Conservation (phyloP, 2,888 invertebrate genomes). For the Rhodophaea formosa region DNA sequence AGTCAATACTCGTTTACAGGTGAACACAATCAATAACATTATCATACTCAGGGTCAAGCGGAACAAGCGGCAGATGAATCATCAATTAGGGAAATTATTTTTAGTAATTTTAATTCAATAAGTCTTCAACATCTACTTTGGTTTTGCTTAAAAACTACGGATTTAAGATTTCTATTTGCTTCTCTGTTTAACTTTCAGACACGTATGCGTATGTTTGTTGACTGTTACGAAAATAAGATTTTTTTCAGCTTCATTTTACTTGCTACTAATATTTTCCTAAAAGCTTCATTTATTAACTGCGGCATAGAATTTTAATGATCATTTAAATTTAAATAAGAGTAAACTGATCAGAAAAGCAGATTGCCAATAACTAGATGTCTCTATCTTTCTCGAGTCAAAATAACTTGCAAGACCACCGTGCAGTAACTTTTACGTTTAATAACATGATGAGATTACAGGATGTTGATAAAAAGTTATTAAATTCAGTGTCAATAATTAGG, state of each 20-base stretch:
- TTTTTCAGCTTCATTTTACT: no score
- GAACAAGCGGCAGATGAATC: constrained; percentile 36
- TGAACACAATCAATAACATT: constrained; percentile 25
- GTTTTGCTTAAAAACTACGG: no score
- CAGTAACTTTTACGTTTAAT: background rate
- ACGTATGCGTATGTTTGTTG: no score
- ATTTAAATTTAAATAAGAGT: no score
- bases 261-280: no score
- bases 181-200: no score
- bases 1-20: constrained; percentile 4
- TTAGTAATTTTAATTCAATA: background rate
- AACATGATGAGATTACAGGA: background rate
- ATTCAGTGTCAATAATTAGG: constrained; percentile 3
- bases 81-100: constrained; percentile 25
- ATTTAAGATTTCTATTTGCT: no score
- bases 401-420: background rate
- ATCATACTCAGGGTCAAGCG: constrained; percentile 36
- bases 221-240: no score
- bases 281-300: no score
- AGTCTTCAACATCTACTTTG: background rate
- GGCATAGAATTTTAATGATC: no score
- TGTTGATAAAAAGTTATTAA: constrained; percentile 7
- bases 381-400: background rate
- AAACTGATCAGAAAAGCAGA: no score
- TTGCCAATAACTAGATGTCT: background rate